Evolutionary conservation across 2,888 invertebrate species (phyloP).

Genomic region (Tethea ocularis): DNA sequence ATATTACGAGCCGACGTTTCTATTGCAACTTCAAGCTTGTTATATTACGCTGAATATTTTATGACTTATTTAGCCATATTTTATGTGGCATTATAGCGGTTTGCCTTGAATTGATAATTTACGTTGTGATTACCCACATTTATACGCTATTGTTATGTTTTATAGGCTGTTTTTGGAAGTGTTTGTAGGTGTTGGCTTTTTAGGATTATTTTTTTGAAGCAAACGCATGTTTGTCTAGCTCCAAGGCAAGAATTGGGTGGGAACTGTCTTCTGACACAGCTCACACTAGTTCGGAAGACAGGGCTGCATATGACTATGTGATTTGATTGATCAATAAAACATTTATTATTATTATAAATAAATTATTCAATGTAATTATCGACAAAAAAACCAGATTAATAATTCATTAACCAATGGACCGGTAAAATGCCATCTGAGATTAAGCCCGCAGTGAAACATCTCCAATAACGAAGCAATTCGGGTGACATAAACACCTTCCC

Average conservation of each 20-base stretch:
- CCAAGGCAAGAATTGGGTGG: too few relatives aligned
- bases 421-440: slow-evolving; percentile 47
- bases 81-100: slow-evolving; percentile 46
- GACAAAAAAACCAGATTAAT: slow-evolving; percentile 23
- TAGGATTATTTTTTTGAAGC: not conserved
- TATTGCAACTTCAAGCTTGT: slow-evolving; percentile 31
- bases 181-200: not conserved
- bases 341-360: too few relatives aligned
- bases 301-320: too few relatives aligned
- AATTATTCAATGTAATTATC: not conserved
- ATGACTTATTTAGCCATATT: slow-evolving; percentile 50
- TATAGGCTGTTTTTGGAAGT: slow-evolving; percentile 31
- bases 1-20: slow-evolving; percentile 40
- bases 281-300: too few relatives aligned
- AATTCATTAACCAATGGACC: slow-evolving; percentile 36
- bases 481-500: slow-evolving; percentile 28
- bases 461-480: slow-evolving; percentile 30
- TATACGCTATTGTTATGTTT: slow-evolving; percentile 38
- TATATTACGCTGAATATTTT: slow-evolving; percentile 53
- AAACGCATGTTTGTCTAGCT: not conserved
- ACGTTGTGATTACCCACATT: slow-evolving; percentile 41
- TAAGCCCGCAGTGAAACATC: slow-evolving; percentile 41
- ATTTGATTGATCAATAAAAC: too few relatives aligned
- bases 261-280: too few relatives aligned
- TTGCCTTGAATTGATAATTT: slow-evolving; percentile 48